Percentiles rank a stretch among this genome's conserved stretches.
phyloP scores from a whole-genome alignment of 2,113 vertebrate genomes.

The Pimephales promelas region DNA sequence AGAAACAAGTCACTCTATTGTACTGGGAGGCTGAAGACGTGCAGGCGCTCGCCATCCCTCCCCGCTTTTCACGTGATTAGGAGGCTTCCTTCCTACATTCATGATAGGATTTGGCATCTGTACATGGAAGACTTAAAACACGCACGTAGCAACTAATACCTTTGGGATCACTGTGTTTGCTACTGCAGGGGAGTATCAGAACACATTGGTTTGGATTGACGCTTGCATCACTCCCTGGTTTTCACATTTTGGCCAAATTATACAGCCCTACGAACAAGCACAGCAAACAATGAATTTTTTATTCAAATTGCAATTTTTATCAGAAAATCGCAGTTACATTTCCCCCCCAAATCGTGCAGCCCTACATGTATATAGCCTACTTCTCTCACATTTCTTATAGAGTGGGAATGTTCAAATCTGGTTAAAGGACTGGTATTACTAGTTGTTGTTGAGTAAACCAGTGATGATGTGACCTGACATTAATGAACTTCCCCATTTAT shows the following conservation, averaged over 20 bases:
- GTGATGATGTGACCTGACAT: neutral
- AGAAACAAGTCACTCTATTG: constrained; percentile 45
- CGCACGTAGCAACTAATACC: constrained; percentile 20
- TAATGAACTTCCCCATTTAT: constrained; percentile 14
- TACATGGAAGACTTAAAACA: neutral
- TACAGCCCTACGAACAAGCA: neutral
- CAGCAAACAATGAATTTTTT: neutral
- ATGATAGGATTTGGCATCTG: constrained; percentile 28
- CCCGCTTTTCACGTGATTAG: constrained; percentile 23
- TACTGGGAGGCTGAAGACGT: constrained; percentile 35
- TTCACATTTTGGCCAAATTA: neutral
- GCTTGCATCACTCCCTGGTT: too few relatives aligned
- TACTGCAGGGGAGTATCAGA: neutral
- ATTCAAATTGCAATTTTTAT: neutral
- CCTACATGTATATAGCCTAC: neutral
- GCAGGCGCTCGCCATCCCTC: constrained; percentile 10
- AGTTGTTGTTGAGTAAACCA: neutral
- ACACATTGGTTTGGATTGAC: neutral
- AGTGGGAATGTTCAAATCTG: neutral
- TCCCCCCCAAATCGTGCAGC: neutral
- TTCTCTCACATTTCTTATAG: neutral
- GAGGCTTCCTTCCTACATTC: constrained; percentile 27
- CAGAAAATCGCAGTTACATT: neutral
- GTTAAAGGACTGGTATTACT: neutral
- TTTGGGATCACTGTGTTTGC: neutral